phyloP scores from a whole-genome alignment of 2,888 invertebrate species.

The Hirtodrosophila confusa region DNA sequence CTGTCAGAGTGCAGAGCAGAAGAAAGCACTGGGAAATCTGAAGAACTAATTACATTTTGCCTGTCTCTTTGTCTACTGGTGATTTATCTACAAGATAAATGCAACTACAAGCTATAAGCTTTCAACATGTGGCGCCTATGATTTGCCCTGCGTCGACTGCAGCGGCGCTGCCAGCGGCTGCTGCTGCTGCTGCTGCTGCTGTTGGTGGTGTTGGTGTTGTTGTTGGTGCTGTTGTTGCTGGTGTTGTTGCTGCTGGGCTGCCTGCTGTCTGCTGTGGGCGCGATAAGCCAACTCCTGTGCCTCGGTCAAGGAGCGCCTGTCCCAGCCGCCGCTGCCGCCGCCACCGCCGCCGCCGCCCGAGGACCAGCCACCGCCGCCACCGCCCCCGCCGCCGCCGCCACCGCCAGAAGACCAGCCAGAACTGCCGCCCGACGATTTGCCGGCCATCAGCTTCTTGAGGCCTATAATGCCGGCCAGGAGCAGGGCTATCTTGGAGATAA shows the following conservation, averaged over 20 bases:
- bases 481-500: conserved; percentile 91
- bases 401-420: conserved; percentile 80
- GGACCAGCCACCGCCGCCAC: conserved; percentile 85
- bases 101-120: conserved; percentile 37
- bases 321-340: conserved; percentile 89
- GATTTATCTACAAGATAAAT: conserved; percentile 81
- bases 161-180: conserved; percentile 48
- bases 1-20: conserved; percentile 40
- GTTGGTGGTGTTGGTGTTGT: conserved; percentile 10
- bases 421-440: conserved; percentile 86
- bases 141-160: conserved; percentile 52
- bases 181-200: conserved; percentile 36
- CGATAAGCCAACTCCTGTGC: conserved; percentile 90
- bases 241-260: conserved; percentile 54
- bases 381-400: conserved; percentile 74
- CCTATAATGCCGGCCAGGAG: conserved; percentile 92
- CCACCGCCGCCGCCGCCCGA: conserved; percentile 84
- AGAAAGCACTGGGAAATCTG: conserved; percentile 24
- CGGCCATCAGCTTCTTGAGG: conserved; percentile 91
- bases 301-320: conserved; percentile 87
- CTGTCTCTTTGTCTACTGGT: conserved; percentile 26
- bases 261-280: conserved; percentile 85
- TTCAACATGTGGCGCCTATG: conserved; percentile 49
- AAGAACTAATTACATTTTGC: conserved; percentile 75
- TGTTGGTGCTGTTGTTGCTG: conserved; percentile 45